Evolutionary conservation across 2,888 invertebrate genomes (phyloP).

Genomic region (Euzetes globulus): DNA sequence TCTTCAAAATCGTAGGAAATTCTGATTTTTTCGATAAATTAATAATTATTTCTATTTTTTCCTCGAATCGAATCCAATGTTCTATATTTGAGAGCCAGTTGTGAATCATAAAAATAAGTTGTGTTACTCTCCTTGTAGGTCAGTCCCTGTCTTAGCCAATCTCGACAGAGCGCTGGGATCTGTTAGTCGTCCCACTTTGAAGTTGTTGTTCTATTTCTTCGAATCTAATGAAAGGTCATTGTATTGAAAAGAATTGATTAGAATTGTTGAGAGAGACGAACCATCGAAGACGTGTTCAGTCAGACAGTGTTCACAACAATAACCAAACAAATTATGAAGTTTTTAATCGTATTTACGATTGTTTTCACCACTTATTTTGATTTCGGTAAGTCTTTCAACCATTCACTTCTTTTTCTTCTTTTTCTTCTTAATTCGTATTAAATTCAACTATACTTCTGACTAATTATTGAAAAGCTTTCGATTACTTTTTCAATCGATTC

Average conservation of each 20-base stretch:
- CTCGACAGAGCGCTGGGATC: background rate
- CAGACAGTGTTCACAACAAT: background rate
- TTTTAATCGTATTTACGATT: conserved; percentile 1
- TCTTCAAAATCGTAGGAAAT: background rate
- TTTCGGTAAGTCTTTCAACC: background rate
- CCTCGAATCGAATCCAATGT: conserved; percentile 3
- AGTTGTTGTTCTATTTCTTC: conserved; percentile 27
- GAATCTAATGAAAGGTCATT: conserved; percentile 10
- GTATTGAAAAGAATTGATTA: conserved; percentile 12
- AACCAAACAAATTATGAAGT: conserved; percentile 9
- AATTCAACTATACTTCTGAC: background rate
- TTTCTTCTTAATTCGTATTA: background rate
- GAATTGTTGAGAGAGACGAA: background rate
- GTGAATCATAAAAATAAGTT: background rate
- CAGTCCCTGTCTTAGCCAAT: conserved; percentile 23
- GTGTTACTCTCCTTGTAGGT: conserved; percentile 20
- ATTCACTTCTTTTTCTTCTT: background rate
- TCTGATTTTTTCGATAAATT: background rate
- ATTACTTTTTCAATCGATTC: background rate
- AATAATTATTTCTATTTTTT: conserved; percentile 21
- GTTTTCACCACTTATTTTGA: background rate
- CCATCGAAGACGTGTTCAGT: background rate
- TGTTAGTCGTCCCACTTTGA: conserved; percentile 6
- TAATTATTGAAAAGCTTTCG: background rate
- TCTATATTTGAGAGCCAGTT: conserved; percentile 11